phyloP scores from a whole-genome alignment of 1,140 invertebrate species.

The Bombus affinis region DNA sequence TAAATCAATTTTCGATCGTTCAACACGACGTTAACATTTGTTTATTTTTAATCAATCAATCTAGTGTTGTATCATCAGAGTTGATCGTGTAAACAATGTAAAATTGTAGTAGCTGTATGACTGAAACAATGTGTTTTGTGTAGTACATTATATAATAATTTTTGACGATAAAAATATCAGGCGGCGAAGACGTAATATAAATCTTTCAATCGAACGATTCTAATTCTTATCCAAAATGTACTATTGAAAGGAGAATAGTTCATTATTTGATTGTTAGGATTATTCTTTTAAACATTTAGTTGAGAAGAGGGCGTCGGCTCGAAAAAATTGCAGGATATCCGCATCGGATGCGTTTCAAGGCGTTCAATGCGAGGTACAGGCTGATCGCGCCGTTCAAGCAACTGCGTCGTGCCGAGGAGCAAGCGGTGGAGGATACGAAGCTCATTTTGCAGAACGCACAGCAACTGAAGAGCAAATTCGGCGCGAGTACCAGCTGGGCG shows the following conservation, averaged over 20 bases:
- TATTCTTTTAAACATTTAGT: background rate
- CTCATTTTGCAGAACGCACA: constrained; percentile 88
- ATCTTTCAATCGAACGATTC: no score
- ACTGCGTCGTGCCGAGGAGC: constrained; percentile 90
- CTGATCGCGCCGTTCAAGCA: constrained; percentile 90
- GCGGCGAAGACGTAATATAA: no score
- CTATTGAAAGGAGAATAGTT: background rate
- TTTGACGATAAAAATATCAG: no score
- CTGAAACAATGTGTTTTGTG: background rate
- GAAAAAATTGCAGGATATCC: constrained; percentile 87
- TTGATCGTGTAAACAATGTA: background rate
- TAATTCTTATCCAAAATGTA: background rate
- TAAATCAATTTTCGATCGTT: background rate
- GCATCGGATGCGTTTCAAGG: constrained; percentile 96
- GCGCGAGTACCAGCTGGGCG: constrained; percentile 91
- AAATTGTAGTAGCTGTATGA: background rate
- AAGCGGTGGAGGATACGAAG: constrained; percentile 90
- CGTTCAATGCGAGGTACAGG: constrained; percentile 94
- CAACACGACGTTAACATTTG: no score
- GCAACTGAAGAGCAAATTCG: constrained; percentile 82
- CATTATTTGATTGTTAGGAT: background rate
- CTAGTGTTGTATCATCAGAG: no score
- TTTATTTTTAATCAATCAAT: background rate
- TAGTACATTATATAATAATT: no score
- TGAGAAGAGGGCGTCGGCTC: background rate